Conservation (phyloP, 2,113 vertebrate species). For the Passer domesticus region DNA sequence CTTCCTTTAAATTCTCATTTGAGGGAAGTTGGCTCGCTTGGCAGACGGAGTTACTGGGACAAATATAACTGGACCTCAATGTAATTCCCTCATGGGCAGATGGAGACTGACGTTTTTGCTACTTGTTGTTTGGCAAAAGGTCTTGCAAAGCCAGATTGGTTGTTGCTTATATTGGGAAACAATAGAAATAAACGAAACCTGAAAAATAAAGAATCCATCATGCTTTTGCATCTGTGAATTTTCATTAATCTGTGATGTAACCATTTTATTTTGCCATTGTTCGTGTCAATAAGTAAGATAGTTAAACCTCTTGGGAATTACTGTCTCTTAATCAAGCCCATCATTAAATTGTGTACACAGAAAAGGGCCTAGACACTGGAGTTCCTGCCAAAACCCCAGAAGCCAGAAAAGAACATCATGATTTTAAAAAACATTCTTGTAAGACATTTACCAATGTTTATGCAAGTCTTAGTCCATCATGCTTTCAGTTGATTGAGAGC, state of each 20-base stretch:
- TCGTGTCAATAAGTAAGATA: slow-evolving; percentile 41
- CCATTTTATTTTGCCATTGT: slow-evolving; percentile 35
- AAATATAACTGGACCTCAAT: slow-evolving; percentile 46
- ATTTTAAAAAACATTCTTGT: slow-evolving; percentile 46
- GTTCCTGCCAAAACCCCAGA: slow-evolving; percentile 64
- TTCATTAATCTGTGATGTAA: not conserved
- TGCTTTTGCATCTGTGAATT: slow-evolving; percentile 21
- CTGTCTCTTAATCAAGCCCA: slow-evolving; percentile 65
- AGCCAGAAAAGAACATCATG: slow-evolving; percentile 48
- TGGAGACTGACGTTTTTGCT: not conserved
- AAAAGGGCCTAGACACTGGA: slow-evolving; percentile 1
- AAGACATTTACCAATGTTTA: slow-evolving; percentile 54
- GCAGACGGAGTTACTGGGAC: slow-evolving; percentile 16
- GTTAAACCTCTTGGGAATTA: slow-evolving; percentile 31
- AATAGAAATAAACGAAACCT: not conserved
- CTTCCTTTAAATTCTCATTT: slow-evolving; percentile 31
- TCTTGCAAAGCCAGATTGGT: not conserved
- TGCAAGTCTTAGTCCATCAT: slow-evolving; percentile 13
- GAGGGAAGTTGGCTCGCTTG: slow-evolving; percentile 7
- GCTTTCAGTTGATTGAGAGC: not conserved
- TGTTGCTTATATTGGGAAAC: not conserved
- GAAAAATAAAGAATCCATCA: not conserved
- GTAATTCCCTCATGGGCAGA: slow-evolving; percentile 9
- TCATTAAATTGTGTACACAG: slow-evolving; percentile 57
- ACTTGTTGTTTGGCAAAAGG: not conserved